Evolutionary conservation across 2,113 vertebrate species (phyloP), one percentile per base, ranked within the genome.

Genomic region (Salvelinus namaycush): DNA sequence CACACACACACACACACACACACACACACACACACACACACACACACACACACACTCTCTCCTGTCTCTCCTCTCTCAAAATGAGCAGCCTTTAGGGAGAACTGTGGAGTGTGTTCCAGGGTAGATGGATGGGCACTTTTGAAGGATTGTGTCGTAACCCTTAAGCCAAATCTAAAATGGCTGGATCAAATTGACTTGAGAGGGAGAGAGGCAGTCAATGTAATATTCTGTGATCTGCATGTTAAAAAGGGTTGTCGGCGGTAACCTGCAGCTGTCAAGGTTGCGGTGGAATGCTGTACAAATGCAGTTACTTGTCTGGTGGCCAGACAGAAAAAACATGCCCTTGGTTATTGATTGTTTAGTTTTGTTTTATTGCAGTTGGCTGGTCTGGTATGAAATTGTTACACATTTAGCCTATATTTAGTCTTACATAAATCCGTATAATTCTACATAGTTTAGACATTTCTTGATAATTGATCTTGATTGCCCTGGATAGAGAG

Each of bases 141-240:
- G 88, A 92, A 81, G 90, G 89, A 91, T 90, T 86, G 89, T 89
- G 91, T 90, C 89, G 80, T 87, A 90, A 88, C 89, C 88, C 84
- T 81, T 44, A 13, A n/a, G 81, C 88, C 84, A 89, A 90, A 89
- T 89, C 90, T 91, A 91, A 92, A 92, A 92, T 91, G 89, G 88
- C 90, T 86, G 89, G 89, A 92, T 90, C 90, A 88, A 90, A 92
- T 91, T 92, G 91, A 91, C 90, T 91, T 87, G 87, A 91, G 20
- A 54, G 51, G 1, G 51, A 54, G 59, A 62, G 87, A 57, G 70
- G 87, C 83, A 86, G 88, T 90, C 85, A 87, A 91, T 91, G 91
- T 91, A 91, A 92, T 90, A 91, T 87, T 89, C 77, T 91, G 91
- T 91, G 90, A 91, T 92, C 87, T 91, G 91, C 91, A 92, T 92